Conservation (phyloP, 2,888 invertebrate genomes). For the Lamellibrachia satsuma region DNA sequence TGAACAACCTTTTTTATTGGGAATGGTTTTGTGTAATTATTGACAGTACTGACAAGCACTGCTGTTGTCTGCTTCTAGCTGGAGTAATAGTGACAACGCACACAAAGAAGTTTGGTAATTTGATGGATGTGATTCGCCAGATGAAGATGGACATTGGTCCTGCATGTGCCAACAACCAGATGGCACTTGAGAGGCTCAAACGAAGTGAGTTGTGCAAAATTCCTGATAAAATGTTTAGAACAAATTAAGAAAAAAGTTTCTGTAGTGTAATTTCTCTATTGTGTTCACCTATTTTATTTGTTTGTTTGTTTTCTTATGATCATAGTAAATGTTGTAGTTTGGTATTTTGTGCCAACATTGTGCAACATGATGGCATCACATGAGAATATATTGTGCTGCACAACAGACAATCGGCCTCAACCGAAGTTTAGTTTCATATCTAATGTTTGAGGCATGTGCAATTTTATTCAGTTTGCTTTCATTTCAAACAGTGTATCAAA, state of each 20-base stretch:
- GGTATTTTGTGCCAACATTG: not conserved
- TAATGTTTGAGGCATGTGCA: too few species aligned
- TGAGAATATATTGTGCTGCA: too few species aligned
- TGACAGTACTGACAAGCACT: not conserved
- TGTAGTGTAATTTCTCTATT: not conserved
- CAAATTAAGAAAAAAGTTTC: not conserved
- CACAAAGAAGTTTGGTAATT: not conserved
- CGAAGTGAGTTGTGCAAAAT: not conserved
- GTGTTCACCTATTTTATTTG: too few species aligned
- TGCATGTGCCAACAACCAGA: not conserved
- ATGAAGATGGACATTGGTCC: conserved; percentile 4
- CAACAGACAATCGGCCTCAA: too few species aligned
- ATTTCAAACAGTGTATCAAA: too few species aligned
- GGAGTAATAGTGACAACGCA: not conserved
- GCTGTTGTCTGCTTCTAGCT: not conserved
- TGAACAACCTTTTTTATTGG: not conserved
- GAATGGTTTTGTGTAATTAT: not conserved
- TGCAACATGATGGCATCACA: too few species aligned
- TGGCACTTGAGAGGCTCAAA: not conserved
- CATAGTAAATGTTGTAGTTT: not conserved
- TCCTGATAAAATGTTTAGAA: too few species aligned
- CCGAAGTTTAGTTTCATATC: too few species aligned
- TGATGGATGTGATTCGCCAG: not conserved
- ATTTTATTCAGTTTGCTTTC: too few species aligned
- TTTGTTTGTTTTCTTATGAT: not conserved